A percentile compares a stretch with the other conserved stretches of the same genome.
These are phyloP conservation scores for Trichoplusia ni DNA, from an alignment of 1,140 invertebrate genomes.

Conservation along the genomic window DNA sequence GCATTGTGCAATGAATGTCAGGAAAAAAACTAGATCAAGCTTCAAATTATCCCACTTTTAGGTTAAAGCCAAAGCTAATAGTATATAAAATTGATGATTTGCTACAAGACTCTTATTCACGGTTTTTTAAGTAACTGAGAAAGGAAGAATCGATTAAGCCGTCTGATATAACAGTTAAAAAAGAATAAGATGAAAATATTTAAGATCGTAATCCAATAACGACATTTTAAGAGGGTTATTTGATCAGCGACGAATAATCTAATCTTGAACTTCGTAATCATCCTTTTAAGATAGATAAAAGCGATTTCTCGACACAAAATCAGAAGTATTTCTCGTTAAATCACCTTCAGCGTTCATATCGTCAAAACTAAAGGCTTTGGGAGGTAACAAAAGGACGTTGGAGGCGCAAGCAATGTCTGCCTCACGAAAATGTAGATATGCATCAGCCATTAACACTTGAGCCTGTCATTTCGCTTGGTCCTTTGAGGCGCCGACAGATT, in stretches of 20 bases:
- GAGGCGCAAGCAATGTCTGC: conserved; percentile 30
- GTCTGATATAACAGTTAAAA: too few species aligned
- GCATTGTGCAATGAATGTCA: too few species aligned
- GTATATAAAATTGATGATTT: too few species aligned
- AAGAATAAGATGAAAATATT: too few species aligned
- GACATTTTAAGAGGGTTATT: background rate
- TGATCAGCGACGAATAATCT: conserved; percentile 6
- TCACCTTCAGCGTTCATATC: conserved; percentile 14
- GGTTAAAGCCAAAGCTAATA: too few species aligned
- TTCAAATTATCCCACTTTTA: too few species aligned
- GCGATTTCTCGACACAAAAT: background rate
- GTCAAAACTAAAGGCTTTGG: conserved; percentile 11
- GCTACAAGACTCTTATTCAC: too few species aligned
- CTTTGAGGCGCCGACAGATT: conserved; percentile 36
- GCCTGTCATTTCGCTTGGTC: conserved; percentile 33
- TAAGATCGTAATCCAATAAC: background rate
- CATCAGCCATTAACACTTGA: conserved; percentile 49
- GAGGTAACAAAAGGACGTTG: conserved; percentile 35
- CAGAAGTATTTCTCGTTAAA: background rate
- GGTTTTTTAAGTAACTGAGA: too few species aligned
- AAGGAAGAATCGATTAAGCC: too few species aligned
- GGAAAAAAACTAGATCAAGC: too few species aligned
- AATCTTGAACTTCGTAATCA: background rate
- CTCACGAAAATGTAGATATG: conserved; percentile 45
- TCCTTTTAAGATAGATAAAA: background rate